Evolutionary conservation across 2,797 vertebrate species (phyloP).

Genomic region (Sebastes oblongus): DNA sequence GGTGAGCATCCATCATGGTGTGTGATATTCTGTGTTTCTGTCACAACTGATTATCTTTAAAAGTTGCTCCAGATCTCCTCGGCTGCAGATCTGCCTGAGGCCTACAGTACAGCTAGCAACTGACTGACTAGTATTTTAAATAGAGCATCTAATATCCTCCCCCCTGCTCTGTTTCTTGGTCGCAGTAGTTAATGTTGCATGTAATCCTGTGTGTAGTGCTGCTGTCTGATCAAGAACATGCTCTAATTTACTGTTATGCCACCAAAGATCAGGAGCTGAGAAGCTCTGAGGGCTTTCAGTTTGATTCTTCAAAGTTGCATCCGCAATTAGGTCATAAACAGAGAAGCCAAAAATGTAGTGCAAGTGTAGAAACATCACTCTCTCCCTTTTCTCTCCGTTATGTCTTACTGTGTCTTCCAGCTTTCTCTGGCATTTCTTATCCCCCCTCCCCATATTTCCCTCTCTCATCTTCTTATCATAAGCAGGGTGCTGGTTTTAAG

Average conservation of each 20-base stretch:
- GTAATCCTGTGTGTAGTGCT: constrained; percentile 30
- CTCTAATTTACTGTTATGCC: constrained; percentile 40
- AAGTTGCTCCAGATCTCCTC: constrained; percentile 24
- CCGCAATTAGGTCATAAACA: constrained; percentile 38
- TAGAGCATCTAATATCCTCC: constrained; percentile 42
- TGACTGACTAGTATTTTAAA: constrained; percentile 49
- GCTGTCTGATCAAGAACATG: constrained; percentile 47
- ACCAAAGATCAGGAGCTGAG: constrained; percentile 29
- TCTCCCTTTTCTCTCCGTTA: not conserved
- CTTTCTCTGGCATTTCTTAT: constrained; percentile 26
- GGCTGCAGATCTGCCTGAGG: constrained; percentile 28
- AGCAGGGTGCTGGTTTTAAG: constrained; percentile 37
- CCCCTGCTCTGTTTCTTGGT: constrained; percentile 22
- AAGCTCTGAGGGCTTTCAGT: constrained; percentile 42
- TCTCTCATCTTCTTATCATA: constrained; percentile 38
- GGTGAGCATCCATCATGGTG: not conserved
- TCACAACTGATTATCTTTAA: constrained; percentile 3
- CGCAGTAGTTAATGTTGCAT: constrained; percentile 6
- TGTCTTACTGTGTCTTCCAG: constrained; percentile 12
- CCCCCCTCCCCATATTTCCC: not conserved
- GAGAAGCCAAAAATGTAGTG: constrained; percentile 11
- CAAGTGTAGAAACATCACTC: not conserved
- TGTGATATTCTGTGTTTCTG: constrained; percentile 16
- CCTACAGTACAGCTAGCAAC: constrained; percentile 4
- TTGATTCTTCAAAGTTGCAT: constrained; percentile 45